These are phyloP conservation scores for Elephantulus edwardii DNA, from an alignment of 2,113 vertebrate species.

Conservation along the genomic window DNA sequence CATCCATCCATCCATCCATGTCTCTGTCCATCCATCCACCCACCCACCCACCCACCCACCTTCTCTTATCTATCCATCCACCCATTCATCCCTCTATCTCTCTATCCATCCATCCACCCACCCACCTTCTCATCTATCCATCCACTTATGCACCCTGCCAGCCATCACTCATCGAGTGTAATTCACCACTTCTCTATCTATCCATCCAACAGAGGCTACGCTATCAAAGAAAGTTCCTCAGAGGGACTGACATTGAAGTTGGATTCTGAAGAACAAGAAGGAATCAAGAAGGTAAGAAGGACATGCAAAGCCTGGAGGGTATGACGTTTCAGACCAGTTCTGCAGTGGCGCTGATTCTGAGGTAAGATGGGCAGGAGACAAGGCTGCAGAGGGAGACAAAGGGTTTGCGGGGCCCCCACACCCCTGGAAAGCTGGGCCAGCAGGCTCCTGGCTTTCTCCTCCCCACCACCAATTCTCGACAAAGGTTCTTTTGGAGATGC, in stretches of 20 bases:
- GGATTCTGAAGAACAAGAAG: background rate
- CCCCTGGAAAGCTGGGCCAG: background rate
- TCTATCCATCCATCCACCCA: background rate
- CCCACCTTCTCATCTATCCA: background rate
- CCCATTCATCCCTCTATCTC: background rate
- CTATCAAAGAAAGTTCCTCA: background rate
- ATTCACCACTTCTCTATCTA: background rate
- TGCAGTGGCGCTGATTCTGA: background rate
- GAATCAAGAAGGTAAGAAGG: background rate
- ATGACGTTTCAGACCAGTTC: background rate
- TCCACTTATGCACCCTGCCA: accelerated
- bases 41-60: no score
- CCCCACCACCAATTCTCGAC: background rate
- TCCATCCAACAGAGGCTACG: background rate
- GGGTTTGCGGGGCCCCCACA: background rate
- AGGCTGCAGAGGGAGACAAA: background rate
- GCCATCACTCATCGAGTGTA: background rate
- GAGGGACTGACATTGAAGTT: background rate
- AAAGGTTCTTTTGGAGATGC: background rate
- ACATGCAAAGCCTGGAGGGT: background rate
- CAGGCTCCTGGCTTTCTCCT: background rate
- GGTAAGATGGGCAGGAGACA: background rate
- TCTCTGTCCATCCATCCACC: background rate
- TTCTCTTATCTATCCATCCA: background rate
- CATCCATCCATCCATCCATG: no score